Evolutionary conservation across 2,113 vertebrate genomes (phyloP).

Genomic region (Daphoenositta chrysoptera): DNA sequence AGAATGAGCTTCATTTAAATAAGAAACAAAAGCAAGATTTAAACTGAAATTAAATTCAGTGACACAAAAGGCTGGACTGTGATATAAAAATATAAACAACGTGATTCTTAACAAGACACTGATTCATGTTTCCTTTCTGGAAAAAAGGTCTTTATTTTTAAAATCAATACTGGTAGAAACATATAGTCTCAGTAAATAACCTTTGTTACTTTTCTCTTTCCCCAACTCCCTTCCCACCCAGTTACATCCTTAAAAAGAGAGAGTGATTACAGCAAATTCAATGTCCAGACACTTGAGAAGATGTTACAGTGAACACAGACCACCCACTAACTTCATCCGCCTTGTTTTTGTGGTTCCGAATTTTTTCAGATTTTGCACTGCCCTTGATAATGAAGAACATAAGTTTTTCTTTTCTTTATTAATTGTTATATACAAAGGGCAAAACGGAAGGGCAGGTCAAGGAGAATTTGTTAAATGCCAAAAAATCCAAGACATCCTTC

Average conservation of each 20-base stretch:
- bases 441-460: neutral
- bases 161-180: neutral
- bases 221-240: neutral
- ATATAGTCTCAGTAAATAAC: neutral
- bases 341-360: neutral
- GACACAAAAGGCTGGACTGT: neutral
- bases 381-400: conserved; percentile 19
- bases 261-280: neutral
- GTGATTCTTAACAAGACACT: neutral
- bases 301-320: conserved; percentile 12
- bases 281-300: neutral
- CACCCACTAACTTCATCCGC: conserved; percentile 26
- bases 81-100: neutral
- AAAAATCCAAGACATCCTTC: neutral
- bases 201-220: conserved; percentile 1
- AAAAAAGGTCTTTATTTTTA: neutral
- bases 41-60: neutral
- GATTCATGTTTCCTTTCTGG: neutral
- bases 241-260: neutral
- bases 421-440: neutral
- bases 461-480: neutral
- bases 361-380: conserved; percentile 7
- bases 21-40: neutral
- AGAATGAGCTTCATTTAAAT: neutral
- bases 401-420: neutral